Base-by-base conservation (phyloP, 2,888 invertebrate genomes). In the Kryphioiulus occultus region DNA sequence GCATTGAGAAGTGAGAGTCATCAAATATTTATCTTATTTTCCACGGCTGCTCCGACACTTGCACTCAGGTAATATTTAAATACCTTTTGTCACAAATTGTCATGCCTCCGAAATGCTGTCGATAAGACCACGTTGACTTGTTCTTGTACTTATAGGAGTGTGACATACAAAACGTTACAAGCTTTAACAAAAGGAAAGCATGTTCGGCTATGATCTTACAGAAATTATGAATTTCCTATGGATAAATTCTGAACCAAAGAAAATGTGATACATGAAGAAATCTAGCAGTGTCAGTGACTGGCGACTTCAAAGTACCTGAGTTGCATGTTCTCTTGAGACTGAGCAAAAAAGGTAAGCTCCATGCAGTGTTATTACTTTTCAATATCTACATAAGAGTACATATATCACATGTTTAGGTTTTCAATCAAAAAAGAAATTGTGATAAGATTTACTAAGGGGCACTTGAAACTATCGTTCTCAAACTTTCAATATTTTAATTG, bases 21-120 rank as follows among this genome's bases (percentile, higher is more conserved):
- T 53, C 47, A 86, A 53, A 86, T 86, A 44, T 86, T 86, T 86
- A 59, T 86, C 30, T 35, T 86, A n/a, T 86, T 53, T 86, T 30
- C 47, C n/a, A 15, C 22, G 44, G n/a, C 59, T 12, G 32, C 47
- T 22, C 86, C 86, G 15, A 53, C 59, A n/a, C 47, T 47, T 53
- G 44, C 86, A 30, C 47, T 86, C 10, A 47, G 86, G 86, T 53
- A 86, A 86, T 35, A 53, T 26, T 84, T 9, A 19, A 7, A 68
- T 9, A 26, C 3, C 1, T 68, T 68, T 78, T 32, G 78, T 9
- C 9, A n/a, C 19, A 19, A 19, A 53, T 4, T 19, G 15, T 47
- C 47, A 53, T 53, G 53, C n/a, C 53, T 53, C n/a, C 19, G 53
- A 53, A n/a, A 53, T 53, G 53, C 19, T 53, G 4, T 5, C n/a